Evolutionary conservation across 2,113 vertebrate species (phyloP), one percentile per base, ranked within the genome.

Genomic region (Azemiops feae): DNA sequence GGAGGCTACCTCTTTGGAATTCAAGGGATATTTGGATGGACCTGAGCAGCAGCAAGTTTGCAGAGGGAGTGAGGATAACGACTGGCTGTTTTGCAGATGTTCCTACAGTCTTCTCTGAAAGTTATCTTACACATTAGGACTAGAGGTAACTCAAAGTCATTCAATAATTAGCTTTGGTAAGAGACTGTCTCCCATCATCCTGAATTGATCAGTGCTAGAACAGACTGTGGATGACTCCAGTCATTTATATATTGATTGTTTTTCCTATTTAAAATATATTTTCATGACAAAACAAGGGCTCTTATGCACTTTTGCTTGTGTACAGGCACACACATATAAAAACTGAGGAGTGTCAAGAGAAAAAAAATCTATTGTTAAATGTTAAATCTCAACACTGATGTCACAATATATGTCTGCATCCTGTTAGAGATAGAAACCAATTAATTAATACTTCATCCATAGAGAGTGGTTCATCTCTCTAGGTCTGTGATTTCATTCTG

Each of bases 1-100:
- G 8, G 16, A 64, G 87, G 64, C 47, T 39, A 57, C 53, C 0
- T 0, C 22, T 39, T 54, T 5, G 5, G 52, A 23, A 4, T 8
- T 0, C 0, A 74, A 54, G 12, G 25, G 85, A 34, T 20, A 55
- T 20, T 45, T 5, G 8, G 60, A 18, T n/a, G 45, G 30, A 43
- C 14, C 1, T 34, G 0, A 16, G 69, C 55, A 53, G 4, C 10
- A 81, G 50, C 18, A 39, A n/a, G 34, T 9, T 55, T 55, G 30
- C 85, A 87, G 18, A 27, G 16, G 50, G 54, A 69, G 9, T 55
- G 50, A 89, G 22, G 45, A 30, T 52, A 92, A 92, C 1, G 58
- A 54, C 47, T 86, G 39, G 30, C 90, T 85, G 53, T 20, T 89
- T 50, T 64, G 47, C 34, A 16, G 34, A 69, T 64, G 91, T 92